Percentiles rank a stretch among this genome's conserved stretches.
Evolutionary conservation across 2,888 invertebrate genomes (phyloP).

Genomic region (Noctua fimbriata): DNA sequence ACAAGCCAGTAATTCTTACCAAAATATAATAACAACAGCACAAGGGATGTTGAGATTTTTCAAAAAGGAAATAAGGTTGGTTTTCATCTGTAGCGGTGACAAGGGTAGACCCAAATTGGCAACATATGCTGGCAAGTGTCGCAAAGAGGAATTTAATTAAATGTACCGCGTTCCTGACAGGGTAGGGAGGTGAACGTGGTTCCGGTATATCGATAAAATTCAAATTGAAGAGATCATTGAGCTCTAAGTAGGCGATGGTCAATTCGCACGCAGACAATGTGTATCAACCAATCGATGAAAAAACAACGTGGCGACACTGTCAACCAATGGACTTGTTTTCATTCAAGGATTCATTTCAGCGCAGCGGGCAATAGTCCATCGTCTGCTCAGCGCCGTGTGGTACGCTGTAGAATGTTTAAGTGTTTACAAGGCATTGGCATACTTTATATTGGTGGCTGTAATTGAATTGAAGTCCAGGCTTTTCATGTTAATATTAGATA

Average conservation of each 20-base stretch:
- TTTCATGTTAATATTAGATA: not conserved
- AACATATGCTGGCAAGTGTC: constrained; percentile 88
- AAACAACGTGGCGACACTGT: not conserved
- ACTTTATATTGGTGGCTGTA: not conserved
- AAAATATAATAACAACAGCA: constrained; percentile 7
- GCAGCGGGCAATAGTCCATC: not conserved
- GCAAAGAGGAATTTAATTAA: constrained; percentile 91
- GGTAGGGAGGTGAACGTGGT: constrained; percentile 55
- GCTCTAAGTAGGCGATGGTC: not conserved
- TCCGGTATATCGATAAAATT: constrained; percentile 43
- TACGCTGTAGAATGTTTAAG: not conserved
- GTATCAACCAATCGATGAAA: not conserved
- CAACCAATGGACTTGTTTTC: too few relatives aligned
- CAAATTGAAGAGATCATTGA: constrained; percentile 5
- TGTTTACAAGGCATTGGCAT: not conserved
- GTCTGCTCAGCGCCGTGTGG: not conserved
- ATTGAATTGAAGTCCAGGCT: not conserved
- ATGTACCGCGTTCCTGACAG: constrained; percentile 83
- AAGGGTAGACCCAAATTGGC: constrained; percentile 78
- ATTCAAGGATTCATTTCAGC: not conserved
- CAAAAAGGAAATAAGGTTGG: not conserved
- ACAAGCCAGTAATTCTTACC: not conserved
- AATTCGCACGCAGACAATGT: not conserved
- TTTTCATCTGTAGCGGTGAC: constrained; percentile 38
- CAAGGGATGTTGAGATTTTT: constrained; percentile 52